These are phyloP conservation scores for Tribolium freemani DNA, from an alignment of 2,888 invertebrate species.

Conservation along the genomic window DNA sequence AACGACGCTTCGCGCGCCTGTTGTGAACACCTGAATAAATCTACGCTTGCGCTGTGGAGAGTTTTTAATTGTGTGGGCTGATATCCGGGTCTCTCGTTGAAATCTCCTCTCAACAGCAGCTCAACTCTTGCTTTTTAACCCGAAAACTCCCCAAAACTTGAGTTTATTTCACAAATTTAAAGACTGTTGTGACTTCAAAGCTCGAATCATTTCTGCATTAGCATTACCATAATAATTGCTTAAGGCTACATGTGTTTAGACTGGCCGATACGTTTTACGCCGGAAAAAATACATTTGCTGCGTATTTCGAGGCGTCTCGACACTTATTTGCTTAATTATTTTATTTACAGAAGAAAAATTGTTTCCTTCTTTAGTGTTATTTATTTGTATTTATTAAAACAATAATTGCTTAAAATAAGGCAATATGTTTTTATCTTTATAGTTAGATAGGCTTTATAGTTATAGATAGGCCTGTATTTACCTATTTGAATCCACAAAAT, in stretches of 20 bases:
- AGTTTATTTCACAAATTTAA: not conserved
- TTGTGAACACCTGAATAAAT: constrained; percentile 51
- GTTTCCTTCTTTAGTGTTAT: not conserved
- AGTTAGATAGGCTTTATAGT: no score
- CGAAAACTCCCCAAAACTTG: not conserved
- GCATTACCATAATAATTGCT: constrained; percentile 35
- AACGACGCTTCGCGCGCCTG: constrained; percentile 48
- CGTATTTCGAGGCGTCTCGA: constrained; percentile 4
- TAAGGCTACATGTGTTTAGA: constrained; percentile 19
- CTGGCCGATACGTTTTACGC: constrained; percentile 14
- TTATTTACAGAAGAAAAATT: not conserved
- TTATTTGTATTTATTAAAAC: no score
- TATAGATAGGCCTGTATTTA: no score
- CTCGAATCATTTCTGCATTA: constrained; percentile 31
- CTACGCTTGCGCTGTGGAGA: constrained; percentile 46
- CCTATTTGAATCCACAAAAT: no score
- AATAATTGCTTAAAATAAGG: no score
- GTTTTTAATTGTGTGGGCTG: constrained; percentile 48
- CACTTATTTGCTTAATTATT: not conserved
- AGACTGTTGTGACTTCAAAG: constrained; percentile 4
- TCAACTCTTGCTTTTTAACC: not conserved
- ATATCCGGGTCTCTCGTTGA: constrained; percentile 46
- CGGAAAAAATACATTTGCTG: constrained; percentile 17
- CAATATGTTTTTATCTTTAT: no score
- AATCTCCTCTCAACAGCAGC: not conserved